Conservation (phyloP, 2,113 vertebrate genomes). For the Machaerirhynchus nigripectus region DNA sequence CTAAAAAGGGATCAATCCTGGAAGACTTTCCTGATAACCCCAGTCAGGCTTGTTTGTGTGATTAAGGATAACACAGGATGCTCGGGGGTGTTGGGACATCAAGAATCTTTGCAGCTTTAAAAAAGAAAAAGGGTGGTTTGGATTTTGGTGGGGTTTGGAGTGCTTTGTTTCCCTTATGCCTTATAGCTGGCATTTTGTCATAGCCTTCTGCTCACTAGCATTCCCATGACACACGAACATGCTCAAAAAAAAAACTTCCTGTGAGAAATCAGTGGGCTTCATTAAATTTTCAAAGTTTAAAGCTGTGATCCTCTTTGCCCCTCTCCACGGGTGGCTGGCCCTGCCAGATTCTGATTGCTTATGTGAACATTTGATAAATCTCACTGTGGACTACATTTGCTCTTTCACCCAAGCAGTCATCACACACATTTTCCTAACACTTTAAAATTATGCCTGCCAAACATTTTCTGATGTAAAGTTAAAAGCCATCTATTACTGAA, state of each 20-base stretch:
- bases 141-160: background rate
- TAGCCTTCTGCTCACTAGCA: background rate
- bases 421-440: conserved; percentile 56
- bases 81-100: background rate
- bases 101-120: background rate
- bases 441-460: conserved; percentile 64
- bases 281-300: conserved; percentile 49
- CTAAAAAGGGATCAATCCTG: background rate
- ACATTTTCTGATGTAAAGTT: conserved; percentile 64
- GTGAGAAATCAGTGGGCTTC: conserved; percentile 47
- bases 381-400: conserved; percentile 43
- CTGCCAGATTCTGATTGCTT: conserved; percentile 26
- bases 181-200: conserved; percentile 47
- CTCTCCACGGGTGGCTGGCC: background rate
- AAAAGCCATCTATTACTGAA: conserved; percentile 57
- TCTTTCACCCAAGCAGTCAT: conserved; percentile 55
- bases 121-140: background rate
- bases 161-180: background rate
- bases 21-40: background rate
- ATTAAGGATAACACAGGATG: background rate
- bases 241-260: conserved; percentile 11
- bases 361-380: conserved; percentile 52
- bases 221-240: conserved; percentile 1
- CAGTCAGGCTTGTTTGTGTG: background rate
- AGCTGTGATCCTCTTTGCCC: conserved; percentile 37